Base-by-base conservation (phyloP, 2,113 vertebrate species). In the Hemibates koningsi region DNA sequence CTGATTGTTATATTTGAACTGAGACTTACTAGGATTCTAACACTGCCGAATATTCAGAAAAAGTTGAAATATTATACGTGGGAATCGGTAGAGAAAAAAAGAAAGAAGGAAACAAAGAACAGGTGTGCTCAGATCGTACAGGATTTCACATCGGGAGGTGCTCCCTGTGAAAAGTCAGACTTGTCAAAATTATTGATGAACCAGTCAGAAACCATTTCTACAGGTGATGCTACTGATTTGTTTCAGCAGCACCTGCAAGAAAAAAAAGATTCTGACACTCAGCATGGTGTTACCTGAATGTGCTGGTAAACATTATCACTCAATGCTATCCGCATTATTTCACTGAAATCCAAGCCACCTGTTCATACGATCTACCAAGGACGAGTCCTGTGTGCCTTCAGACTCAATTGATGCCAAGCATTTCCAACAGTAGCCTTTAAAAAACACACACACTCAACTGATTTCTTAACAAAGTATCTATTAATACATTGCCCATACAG, bases 381-480 rank as follows among this genome's bases (percentile, higher is more conserved):
- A 87, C 59, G 7, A 73, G 53, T 6, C 27, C 53, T 34, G 24
- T 56, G 24, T 83, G 41, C 78, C 8, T 87, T 68, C 50, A 16
- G 8, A 80, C 52, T 84, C 34, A 84, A 85, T 73, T 6, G 61
- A 79, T 50, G 82, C 82, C 81, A 50, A 53, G 54, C 41, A 57
- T 88, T 79, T 92, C 61, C 76, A 86, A 85, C 48, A 38, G 80
- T 45, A 43, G 38, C 41, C 73, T 87, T 91, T 16, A 73, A 73
- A 71, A 73, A 73, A 89, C 88, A 82, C 54, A 21, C 57, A 36
- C 21, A 19, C 61, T 17, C 50, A 17, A 52, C 36, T 50, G 57
- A 21, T 89, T 92, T 91, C 73, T 88, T 89, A 82, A 91, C 86
- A 90, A 92, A 89, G 84, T 78, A 27, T 45, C 5, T n/a, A 78